Base-by-base conservation (phyloP, 1,140 invertebrate genomes). In the Danaus plexippus region DNA sequence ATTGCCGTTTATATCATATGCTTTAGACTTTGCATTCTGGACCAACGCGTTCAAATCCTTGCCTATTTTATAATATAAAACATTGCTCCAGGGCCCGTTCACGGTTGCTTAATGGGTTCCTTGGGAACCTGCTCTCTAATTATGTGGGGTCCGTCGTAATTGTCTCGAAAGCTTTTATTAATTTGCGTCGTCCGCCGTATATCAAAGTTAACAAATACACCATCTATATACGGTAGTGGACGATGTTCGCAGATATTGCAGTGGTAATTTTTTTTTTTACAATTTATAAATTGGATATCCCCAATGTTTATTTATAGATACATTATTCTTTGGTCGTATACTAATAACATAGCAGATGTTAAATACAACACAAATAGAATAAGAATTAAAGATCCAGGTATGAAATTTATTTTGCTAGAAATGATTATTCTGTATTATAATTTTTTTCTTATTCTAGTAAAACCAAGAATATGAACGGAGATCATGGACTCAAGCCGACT, bases 401-500 rank as follows among this genome's bases (percentile, higher is more conserved):
- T 6, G 22, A 32, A 32, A 32, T 32, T 3, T 4, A 32, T 32
- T 32, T 32, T 22, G 18, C 18, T 22, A 22, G 2, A 22, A 22
- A 32, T 32, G 2, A 7, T 22, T 32, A 32, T 32, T 32, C 1
- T 32, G 22, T 32, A 32, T 32, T 32, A 32, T 32, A 4, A 6
- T 32, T 32, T 15, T 32, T 32, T 32, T 2, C 22, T 32, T 32
- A 32, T 6, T 32, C 47, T 44, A 52, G 45, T 48, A 46, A 40
- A 41, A 51, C 43, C 22, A 11, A 51, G 32, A 11, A 13, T 50
- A 11, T 32, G 49, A 42, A 40, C 15, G 45, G 12, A 47, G 11
- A 11, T 47, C 45, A 48, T 45, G 18, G 40, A 52, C 61, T 49
- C 48, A 63, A 61, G 61, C 65, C 64, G 60, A 68, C 69, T 75